Percentiles rank a stretch among this genome's conserved stretches.
Evolutionary conservation across 1,140 invertebrate genomes (phyloP).

Genomic region (Lepidostoma basale): DNA sequence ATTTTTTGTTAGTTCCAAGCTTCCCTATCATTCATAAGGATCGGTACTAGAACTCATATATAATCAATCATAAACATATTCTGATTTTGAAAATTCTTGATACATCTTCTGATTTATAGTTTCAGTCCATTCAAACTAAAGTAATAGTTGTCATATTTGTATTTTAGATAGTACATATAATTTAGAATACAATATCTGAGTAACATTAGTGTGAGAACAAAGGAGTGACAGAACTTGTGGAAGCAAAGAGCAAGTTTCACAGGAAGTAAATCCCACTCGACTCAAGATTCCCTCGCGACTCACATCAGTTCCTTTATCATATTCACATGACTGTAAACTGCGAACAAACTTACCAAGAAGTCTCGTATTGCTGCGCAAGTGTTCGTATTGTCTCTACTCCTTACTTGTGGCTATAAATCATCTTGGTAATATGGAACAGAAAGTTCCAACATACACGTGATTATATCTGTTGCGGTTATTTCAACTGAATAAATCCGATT

Average conservation of each 20-base stretch:
- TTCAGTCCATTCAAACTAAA: too few species aligned
- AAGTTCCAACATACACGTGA: neutral
- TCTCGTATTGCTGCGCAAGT: neutral
- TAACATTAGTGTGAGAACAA: neutral
- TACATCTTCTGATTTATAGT: too few species aligned
- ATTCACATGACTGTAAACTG: neutral
- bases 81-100: too few species aligned
- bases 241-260: constrained; percentile 27
- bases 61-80: too few species aligned
- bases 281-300: constrained; percentile 33
- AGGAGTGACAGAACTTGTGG: neutral
- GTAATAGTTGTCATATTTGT: too few species aligned
- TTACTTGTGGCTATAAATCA: constrained; percentile 10
- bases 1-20: too few species aligned
- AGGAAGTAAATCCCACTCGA: constrained; percentile 35
- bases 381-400: constrained; percentile 17
- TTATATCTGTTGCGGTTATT: too few species aligned
- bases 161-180: too few species aligned
- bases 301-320: constrained; percentile 37
- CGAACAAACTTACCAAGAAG: neutral
- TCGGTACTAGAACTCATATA: too few species aligned
- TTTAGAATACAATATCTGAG: neutral
- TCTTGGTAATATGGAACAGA: constrained; percentile 14
- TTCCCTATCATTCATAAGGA: too few species aligned
- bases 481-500: too few species aligned